Base-by-base conservation (phyloP, 2,888 invertebrate genomes). In the Amiota minor region DNA sequence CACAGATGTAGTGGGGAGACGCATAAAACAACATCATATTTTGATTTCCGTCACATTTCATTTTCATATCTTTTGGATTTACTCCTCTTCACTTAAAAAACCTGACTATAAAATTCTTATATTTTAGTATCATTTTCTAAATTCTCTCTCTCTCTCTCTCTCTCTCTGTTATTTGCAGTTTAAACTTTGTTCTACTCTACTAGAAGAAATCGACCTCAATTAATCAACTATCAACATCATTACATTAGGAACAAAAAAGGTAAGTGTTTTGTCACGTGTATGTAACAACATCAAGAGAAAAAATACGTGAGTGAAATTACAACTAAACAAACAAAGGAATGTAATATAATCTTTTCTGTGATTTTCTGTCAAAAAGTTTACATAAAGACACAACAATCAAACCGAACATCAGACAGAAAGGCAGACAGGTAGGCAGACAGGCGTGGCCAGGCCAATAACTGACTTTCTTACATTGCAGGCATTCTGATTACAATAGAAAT, bases 261-360 rank as follows among this genome's bases (percentile, higher is more conserved):
- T 62, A 62, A 62, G 45, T 62, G 62, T 62, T 62, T 50, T 12
- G 62, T 62, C 35, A 35, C 62, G 35, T 35, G 62, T 50, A 35
- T 35, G 4, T 35, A 62, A 59, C 11, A 14, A 18, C 11, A 59
- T 59, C 20, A 11, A 16, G 35, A 35, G 6, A 6, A 35, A 35
- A 35, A 35, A n/a, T 59, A 59, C 59, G 59, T 59, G 59, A 11
- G 9, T 18, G 59, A 59, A 59, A 20, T 59, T n/a, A 16, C 3
- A 59, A 12, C 20, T 3, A 59, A 59, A 59, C 59, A 59, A 18
- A 18, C 59, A 35, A 35, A 35, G 35, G 35, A 35, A 35, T 35
- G 35, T 35, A 6, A 6, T 23, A 23, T 23, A 23, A 35, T 35
- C 6, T 35, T 35, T 35, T 35, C 35, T 35, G 35, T 35, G 35